phyloP scores from a whole-genome alignment of 2,113 vertebrate species.

The Oenanthe oenanthe region DNA sequence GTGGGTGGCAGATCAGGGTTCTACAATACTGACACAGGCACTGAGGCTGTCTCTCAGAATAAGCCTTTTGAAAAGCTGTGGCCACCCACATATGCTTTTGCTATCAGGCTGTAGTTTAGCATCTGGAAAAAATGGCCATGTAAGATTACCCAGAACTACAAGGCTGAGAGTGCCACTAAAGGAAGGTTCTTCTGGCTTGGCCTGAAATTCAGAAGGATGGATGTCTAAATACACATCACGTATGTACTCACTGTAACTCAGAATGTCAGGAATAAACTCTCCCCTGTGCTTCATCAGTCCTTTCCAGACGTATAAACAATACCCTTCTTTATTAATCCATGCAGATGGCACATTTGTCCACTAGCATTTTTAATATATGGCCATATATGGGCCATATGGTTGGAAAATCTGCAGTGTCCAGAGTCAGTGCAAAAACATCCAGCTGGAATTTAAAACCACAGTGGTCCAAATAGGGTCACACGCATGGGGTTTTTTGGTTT shows the following conservation, averaged over 20 bases:
- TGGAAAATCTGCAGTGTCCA: background rate
- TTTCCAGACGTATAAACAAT: background rate
- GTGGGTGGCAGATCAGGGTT: background rate
- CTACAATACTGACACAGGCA: background rate
- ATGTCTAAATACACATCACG: background rate
- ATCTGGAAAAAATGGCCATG: background rate
- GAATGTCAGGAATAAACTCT: background rate
- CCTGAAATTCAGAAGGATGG: background rate
- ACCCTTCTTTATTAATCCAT: background rate
- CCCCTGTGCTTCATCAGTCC: background rate
- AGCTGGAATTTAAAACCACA: background rate
- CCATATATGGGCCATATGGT: background rate
- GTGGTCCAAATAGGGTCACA: background rate
- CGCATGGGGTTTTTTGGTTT: rapidly evolving
- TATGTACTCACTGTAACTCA: background rate
- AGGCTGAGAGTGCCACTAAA: background rate
- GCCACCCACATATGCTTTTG: background rate
- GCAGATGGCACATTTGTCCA: background rate
- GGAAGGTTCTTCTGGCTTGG: background rate
- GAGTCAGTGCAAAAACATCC: background rate
- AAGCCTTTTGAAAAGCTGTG: background rate
- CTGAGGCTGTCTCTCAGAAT: background rate
- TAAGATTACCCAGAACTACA: background rate
- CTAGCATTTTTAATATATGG: background rate
- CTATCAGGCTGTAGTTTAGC: background rate